Conservation (phyloP, 2,797 vertebrate species). For the Aldrovandia affinis region DNA sequence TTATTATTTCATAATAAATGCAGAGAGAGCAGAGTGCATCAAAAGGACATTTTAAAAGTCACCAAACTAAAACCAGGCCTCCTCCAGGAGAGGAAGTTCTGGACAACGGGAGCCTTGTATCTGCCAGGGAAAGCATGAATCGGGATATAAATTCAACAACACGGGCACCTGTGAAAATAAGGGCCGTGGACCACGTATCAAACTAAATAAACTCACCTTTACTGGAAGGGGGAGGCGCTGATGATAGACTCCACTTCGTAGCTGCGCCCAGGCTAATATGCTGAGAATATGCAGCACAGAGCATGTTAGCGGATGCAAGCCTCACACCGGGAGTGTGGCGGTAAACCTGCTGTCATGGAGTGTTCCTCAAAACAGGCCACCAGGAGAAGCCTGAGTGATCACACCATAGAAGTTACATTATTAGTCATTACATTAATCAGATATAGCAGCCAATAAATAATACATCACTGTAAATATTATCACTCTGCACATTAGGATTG, state of each 20-base stretch:
- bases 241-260: constrained; percentile 66
- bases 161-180: constrained; percentile 77
- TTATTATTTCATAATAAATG: background rate
- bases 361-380: background rate
- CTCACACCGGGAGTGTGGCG: background rate
- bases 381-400: background rate
- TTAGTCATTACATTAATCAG: background rate
- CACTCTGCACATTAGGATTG: background rate
- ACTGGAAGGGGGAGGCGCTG: constrained; percentile 57
- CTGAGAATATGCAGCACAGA: constrained; percentile 34
- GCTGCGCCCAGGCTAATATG: constrained; percentile 49
- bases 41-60: constrained; percentile 24
- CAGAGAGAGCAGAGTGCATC: background rate
- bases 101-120: constrained; percentile 66
- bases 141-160: constrained; percentile 69
- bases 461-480: background rate
- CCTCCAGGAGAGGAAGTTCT: constrained; percentile 56
- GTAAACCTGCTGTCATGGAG: background rate
- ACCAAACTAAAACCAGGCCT: constrained; percentile 10
- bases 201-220: constrained; percentile 71
- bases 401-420: background rate
- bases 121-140: constrained; percentile 70
- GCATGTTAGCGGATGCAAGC: constrained; percentile 29
- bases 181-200: constrained; percentile 67
- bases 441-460: background rate